Base-by-base conservation (phyloP, 1,140 invertebrate species). In the Ooceraea biroi region DNA sequence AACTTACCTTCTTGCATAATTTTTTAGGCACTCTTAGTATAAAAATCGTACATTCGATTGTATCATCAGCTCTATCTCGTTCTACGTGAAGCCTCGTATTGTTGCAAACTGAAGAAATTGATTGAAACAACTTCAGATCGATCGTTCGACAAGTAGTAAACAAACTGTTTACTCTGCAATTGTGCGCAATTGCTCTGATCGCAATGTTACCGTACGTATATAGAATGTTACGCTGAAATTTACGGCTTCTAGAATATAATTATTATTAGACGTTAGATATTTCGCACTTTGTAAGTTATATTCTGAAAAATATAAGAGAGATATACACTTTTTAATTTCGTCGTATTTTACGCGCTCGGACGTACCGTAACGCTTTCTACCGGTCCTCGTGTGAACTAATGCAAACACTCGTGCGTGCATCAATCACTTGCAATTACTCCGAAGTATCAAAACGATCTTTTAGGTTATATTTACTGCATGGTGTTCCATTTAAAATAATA, bases 1-100 rank as follows among this genome's bases (percentile, higher is more conserved):
- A 17, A 36, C 25, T 71, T 71, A 80, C 65, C 55, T 30, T 80
- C 65, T 22, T 80, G 48, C 76, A 80, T 69, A n/a, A 1, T 65
- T 65, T 55, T 4, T 12, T 69, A 1, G 7, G 3, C 19, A 30
- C 27, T 68, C 25, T 58, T 12, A 19, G 25, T 27, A n/a, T 36
- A 0, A 5, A 7, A 22, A 46, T 66, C 36, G 36, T 36, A 36
- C n/a, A 12, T 19, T 19, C 8, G 8, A 46, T 36, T 14, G 2
- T 10, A 19, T 10, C 46, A 14, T 57, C 3, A 19, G 3, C 0
- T 69, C 30, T 27, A 57, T 30, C 25, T n/a, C 0, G 17, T 50
- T 8, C 19, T 10, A 14, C 14, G 0, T 14, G 44, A 30, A 25
- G 41, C 48, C 4, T 7, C 52, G 17, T 17, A 58, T n/a, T 60